Evolutionary conservation across 1,140 invertebrate genomes (phyloP).

Genomic region (Eciton burchellii): DNA sequence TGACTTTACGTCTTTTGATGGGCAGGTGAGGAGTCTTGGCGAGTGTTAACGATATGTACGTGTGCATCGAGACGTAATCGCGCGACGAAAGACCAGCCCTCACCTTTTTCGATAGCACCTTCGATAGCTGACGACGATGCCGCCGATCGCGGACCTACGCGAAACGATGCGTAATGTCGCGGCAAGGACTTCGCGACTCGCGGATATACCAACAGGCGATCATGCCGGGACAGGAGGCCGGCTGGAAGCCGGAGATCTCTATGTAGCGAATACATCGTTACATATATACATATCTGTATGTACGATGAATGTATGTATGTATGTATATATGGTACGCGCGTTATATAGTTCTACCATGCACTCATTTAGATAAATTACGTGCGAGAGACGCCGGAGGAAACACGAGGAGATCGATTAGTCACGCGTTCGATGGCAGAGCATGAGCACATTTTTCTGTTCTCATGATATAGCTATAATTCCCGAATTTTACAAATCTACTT

Average conservation of each 20-base stretch:
- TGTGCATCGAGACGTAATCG: conserved; percentile 69
- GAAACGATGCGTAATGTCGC: conserved; percentile 76
- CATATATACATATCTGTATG: background rate
- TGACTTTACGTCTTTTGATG: conserved; percentile 86
- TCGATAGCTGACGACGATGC: conserved; percentile 64
- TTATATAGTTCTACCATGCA: too few species aligned
- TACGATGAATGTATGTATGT: background rate
- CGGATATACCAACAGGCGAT: conserved; percentile 80
- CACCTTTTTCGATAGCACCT: conserved; percentile 66
- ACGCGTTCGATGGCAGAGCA: too few species aligned
- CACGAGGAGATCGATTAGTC: too few species aligned
- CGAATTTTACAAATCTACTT: too few species aligned
- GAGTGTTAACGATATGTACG: conserved; percentile 83
- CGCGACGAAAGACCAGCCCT: conserved; percentile 62
- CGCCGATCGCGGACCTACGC: conserved; percentile 63
- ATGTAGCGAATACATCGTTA: background rate
- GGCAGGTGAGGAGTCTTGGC: conserved; percentile 86
- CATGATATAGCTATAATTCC: too few species aligned
- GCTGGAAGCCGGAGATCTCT: conserved; percentile 40
- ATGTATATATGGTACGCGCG: too few species aligned
- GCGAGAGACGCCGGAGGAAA: too few species aligned
- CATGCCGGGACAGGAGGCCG: conserved; percentile 68
- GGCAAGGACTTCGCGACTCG: conserved; percentile 82
- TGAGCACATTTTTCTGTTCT: too few species aligned
- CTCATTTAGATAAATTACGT: too few species aligned